Conservation (phyloP, 1,140 invertebrate species). For the Tetragnatha versicolor region DNA sequence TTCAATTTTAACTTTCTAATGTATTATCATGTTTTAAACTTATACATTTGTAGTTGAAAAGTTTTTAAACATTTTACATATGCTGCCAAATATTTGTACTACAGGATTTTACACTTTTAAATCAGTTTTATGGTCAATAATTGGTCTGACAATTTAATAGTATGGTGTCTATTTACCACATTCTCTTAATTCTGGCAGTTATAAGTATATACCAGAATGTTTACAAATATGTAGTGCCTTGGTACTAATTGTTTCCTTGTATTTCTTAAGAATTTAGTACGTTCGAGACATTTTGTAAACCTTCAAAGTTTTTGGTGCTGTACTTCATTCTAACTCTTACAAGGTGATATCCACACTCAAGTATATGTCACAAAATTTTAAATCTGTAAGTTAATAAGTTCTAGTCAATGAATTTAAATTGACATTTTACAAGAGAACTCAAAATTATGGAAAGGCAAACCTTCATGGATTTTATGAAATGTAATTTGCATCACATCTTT, state of each 20-base stretch:
- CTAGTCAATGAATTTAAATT: too few species aligned
- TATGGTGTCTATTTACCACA: conserved; percentile 40
- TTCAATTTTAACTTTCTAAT: not conserved
- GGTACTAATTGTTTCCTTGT: not conserved
- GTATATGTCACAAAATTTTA: not conserved
- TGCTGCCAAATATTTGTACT: conserved; percentile 44
- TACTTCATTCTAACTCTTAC: too few species aligned
- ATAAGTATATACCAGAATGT: conserved; percentile 7
- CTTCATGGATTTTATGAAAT: conserved; percentile 24
- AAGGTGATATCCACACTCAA: too few species aligned
- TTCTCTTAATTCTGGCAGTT: conserved; percentile 3
- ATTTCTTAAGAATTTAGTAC: conserved; percentile 15
- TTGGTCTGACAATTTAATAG: not conserved
- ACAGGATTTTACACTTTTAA: conserved; percentile 35
- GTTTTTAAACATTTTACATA: conserved; percentile 31
- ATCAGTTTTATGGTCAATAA: conserved; percentile 12
- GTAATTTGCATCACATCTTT: conserved; percentile 38
- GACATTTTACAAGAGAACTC: too few species aligned
- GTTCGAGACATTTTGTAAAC: conserved; percentile 24
- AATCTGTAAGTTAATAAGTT: conserved; percentile 1
- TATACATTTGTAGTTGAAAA: conserved; percentile 12
- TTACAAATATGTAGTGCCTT: conserved; percentile 50
- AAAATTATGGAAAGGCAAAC: too few species aligned
- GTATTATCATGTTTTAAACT: not conserved
- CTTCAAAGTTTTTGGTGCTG: conserved; percentile 30